Evolutionary conservation across 2,797 vertebrate species (phyloP), one percentile per base, ranked within the genome.

Genomic region (Triplophysa yarkandensis): DNA sequence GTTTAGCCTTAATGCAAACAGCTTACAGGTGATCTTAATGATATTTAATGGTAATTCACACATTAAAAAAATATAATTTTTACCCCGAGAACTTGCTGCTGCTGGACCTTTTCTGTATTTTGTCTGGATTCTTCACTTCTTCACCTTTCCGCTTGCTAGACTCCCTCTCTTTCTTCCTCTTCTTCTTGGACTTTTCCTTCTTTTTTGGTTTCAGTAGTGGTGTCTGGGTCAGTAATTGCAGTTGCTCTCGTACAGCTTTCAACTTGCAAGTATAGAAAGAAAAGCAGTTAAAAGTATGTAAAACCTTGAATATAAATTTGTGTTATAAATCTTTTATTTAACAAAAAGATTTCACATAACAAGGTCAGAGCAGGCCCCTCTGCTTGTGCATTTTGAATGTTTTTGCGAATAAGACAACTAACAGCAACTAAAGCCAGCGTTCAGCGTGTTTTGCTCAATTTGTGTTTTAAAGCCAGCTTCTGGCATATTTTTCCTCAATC

Each of bases 191-290:
- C 63, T 92, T 95, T 4, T 83, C 81, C 74, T 87, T 94, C 83
- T 91, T 96, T 87, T 91, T 95, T 66, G 86, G 68, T 74, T 90
- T 94, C 79, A 84, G 84, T 30, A 87, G 81, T 30, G 90, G 92
- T 2, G 84, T 91, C 83, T 92, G 89, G 16, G 90, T 85, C 60
- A 97, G 89, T 86, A 82, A 87, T 80, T 85, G 92, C 74, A 98
- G 85, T 71, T 96, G 94, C 54, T 93, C 89, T 21, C 91, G 90
- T 80, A 97, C 89, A 57, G 88, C 89, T 86, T 91, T 92, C 82
- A 98, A 85, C 96, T 98, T 76, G 70, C 50, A 4, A 39, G 5
- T 11, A 57, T 0, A 13, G 30, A 65, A 4, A 61, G 23, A 68
- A 60, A 41, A 7, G 1, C 11, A 17, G 25, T 55, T 19, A 70